Percentiles rank a stretch among this genome's conserved stretches.
phyloP scores from a whole-genome alignment of 2,888 invertebrate genomes.

The Cancer borealis region DNA sequence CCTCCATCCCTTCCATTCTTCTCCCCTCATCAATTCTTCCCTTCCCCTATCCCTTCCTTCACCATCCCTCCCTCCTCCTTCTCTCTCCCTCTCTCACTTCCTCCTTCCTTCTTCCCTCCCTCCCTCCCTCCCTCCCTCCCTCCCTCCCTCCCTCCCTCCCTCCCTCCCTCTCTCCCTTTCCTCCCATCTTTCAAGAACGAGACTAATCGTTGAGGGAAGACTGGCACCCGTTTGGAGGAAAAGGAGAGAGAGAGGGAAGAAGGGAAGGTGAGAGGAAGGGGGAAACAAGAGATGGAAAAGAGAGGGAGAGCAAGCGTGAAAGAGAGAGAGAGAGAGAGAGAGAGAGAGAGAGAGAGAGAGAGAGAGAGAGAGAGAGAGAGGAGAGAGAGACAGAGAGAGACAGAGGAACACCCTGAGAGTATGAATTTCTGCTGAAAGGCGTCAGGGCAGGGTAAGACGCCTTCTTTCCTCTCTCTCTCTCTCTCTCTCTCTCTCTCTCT shows the following conservation, averaged over 20 bases:
- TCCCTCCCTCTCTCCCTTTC: slow-evolving; percentile 30
- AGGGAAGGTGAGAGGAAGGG: slow-evolving; percentile 28
- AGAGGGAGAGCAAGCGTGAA: not conserved
- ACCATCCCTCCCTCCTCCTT: not conserved
- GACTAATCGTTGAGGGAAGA: not conserved
- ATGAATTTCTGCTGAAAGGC: not conserved
- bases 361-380: slow-evolving; percentile 30
- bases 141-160: not conserved
- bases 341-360: not conserved
- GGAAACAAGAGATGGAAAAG: not conserved
- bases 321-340: not conserved
- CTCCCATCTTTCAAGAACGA: not conserved
- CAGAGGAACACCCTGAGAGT: not conserved
- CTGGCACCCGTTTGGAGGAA: not conserved
- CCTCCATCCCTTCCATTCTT: too few species aligned
- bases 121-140: not conserved
- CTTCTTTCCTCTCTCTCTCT: not conserved
- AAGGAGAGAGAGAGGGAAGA: not conserved
- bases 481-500: slow-evolving; percentile 56
- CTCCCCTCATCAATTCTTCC: too few species aligned
- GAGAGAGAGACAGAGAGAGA: slow-evolving; percentile 32
- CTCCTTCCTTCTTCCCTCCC: not conserved
- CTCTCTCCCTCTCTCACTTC: not conserved
- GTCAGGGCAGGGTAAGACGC: not conserved
- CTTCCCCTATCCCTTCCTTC: not conserved